Evolutionary conservation across 37 sponge, comb jelly and placozoan species (phyloP), one percentile per base, ranked within the genome.

Genomic region (Axinella damicornis): DNA sequence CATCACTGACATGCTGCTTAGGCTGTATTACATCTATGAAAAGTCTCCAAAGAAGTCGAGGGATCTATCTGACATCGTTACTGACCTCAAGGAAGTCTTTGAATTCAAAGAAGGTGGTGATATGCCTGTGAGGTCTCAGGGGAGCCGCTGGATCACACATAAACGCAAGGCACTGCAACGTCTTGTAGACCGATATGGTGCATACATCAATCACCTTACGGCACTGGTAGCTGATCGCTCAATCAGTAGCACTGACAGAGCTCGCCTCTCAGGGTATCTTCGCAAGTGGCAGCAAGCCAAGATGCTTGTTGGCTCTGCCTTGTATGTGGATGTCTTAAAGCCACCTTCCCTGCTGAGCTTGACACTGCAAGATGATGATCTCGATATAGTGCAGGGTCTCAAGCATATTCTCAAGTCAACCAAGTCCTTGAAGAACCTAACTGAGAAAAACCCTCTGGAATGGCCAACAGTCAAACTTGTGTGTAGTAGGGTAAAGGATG

Each of bases 1-100:
- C 20, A 72, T 90, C 16, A 61, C 63, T 79, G 91, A 90, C 57
- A 85, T 90, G 85, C 71, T 90, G 59, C 85, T 90, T 57, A 52
- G 86, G 18, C 68, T 87, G 35, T 71, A 73, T 32, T 73, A 73
- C 80, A 34, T 88, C n/a, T 81, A 88, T 25, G 25, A 58, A n/a
- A 88, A 88, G 76, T 88, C 70, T 17, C 88, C 77, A 34, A 87
- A 87, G 36, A 87, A 87, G 72, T 53, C 65, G 17, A 55, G 65
- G 38, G 88, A 88, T 34, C 82, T 88, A 20, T 18, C 84, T 37
- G 79, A 65, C 31, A 66, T 81, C 30, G 82, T 56, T 20, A 27
- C 30, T 32, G 76, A 88, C 57, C 76, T 88, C 56, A 77, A 70
- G 30, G 82, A 76, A 56, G 77, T 81, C 18, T 88, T 74, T 56